Conservation (phyloP, 2,797 vertebrate genomes). For the Serranus cabrilla region DNA sequence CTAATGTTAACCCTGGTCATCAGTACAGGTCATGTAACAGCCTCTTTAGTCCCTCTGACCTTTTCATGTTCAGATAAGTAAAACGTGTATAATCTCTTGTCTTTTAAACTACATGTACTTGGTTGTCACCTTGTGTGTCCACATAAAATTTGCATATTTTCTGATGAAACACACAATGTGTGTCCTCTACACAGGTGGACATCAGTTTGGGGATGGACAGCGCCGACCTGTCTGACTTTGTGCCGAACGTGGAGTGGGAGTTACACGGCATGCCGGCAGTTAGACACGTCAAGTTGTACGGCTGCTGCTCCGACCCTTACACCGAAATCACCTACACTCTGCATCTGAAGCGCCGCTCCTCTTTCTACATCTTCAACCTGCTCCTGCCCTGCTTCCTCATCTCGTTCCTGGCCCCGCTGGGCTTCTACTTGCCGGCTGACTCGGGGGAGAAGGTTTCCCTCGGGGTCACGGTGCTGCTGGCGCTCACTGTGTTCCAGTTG, state of each 20-base stretch:
- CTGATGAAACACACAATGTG: not conserved
- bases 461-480: slow-evolving; percentile 95
- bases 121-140: not conserved
- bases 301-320: slow-evolving; percentile 98
- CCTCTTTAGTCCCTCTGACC: not conserved
- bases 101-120: not conserved
- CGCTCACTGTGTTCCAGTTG: slow-evolving; percentile 97
- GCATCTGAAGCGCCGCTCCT: slow-evolving; percentile 94
- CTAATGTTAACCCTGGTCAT: not conserved
- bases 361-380: slow-evolving; percentile 97
- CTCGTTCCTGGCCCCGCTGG: slow-evolving; percentile 95
- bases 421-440: slow-evolving; percentile 97
- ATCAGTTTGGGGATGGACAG: slow-evolving; percentile 91
- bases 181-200: slow-evolving; percentile 86
- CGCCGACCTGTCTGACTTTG: slow-evolving; percentile 95
- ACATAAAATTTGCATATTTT: not conserved
- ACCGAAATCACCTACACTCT: slow-evolving; percentile 96
- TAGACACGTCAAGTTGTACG: slow-evolving; percentile 95
- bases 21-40: not conserved
- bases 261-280: slow-evolving; percentile 96
- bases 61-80: not conserved
- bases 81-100: not conserved
- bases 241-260: slow-evolving; percentile 98
- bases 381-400: slow-evolving; percentile 97
- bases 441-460: slow-evolving; percentile 98